phyloP scores from a whole-genome alignment of 2,797 vertebrate genomes.

The Apodemus agrarius region DNA sequence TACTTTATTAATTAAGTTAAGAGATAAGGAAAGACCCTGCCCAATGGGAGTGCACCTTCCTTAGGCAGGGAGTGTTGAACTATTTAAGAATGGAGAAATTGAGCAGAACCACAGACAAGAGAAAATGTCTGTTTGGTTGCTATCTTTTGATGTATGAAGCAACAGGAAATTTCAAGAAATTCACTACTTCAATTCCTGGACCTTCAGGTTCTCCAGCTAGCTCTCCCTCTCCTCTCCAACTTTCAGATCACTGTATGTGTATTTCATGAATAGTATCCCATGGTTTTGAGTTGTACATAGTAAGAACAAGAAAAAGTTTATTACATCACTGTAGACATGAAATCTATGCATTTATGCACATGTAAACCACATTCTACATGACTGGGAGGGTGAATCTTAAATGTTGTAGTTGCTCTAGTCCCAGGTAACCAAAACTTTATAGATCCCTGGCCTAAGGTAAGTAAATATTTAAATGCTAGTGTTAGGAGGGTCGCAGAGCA shows the following conservation, averaged over 20 bases:
- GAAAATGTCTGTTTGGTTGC: neutral
- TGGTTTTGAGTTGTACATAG: neutral
- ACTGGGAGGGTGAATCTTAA: neutral
- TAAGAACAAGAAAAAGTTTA: neutral
- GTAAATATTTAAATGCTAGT: neutral
- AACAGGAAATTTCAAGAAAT: neutral
- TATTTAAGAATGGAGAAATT: neutral
- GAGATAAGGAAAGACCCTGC: neutral
- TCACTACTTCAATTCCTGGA: neutral
- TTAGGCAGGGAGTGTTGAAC: neutral
- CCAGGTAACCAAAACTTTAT: conserved; percentile 17
- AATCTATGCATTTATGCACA: neutral
- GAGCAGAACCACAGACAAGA: neutral
- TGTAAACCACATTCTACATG: neutral
- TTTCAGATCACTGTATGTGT: neutral
- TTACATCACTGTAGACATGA: neutral
- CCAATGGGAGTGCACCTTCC: neutral
- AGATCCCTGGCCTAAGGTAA: neutral
- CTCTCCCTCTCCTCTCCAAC: neutral
- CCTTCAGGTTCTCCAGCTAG: neutral
- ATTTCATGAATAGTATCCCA: neutral
- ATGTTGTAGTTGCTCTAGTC: conserved; percentile 6
- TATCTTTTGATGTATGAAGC: neutral
- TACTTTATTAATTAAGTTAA: neutral
- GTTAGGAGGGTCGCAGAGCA: neutral